phyloP scores from a whole-genome alignment of 2,797 vertebrate genomes.

The Aphelocoma californica region DNA sequence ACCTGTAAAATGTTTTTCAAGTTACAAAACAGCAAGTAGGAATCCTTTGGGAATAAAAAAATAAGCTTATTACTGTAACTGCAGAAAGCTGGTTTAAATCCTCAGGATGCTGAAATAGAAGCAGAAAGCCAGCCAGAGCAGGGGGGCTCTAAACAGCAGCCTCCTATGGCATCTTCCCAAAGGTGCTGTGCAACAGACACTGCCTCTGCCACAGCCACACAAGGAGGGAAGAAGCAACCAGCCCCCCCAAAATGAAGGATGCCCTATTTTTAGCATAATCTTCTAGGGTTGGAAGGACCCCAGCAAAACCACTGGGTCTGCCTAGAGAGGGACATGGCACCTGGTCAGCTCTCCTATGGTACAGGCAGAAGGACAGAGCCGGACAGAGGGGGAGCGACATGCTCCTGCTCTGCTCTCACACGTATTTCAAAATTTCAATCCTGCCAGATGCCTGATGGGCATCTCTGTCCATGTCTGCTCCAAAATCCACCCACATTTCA shows the following conservation, averaged over 20 bases:
- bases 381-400: neutral
- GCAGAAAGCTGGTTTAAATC: neutral
- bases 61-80: neutral
- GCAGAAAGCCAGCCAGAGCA: neutral
- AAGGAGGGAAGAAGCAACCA: neutral
- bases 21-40: neutral
- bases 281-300: neutral
- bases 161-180: neutral
- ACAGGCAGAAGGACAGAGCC: neutral
- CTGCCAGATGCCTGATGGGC: neutral
- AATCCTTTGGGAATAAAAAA: neutral
- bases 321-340: neutral
- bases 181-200: fast-evolving
- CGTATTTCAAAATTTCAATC: neutral
- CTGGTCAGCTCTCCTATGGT: neutral
- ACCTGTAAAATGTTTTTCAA: neutral
- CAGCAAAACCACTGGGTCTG: fast-evolving
- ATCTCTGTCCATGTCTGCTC: neutral
- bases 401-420: fast-evolving
- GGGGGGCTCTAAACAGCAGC: neutral
- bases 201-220: neutral
- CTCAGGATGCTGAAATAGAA: neutral
- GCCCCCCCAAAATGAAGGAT: neutral
- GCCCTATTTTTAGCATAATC: neutral
- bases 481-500: neutral